Evolutionary conservation across 2,797 vertebrate genomes (phyloP), one percentile per base, ranked within the genome.

Genomic region (Paedocypris micromegethes): DNA sequence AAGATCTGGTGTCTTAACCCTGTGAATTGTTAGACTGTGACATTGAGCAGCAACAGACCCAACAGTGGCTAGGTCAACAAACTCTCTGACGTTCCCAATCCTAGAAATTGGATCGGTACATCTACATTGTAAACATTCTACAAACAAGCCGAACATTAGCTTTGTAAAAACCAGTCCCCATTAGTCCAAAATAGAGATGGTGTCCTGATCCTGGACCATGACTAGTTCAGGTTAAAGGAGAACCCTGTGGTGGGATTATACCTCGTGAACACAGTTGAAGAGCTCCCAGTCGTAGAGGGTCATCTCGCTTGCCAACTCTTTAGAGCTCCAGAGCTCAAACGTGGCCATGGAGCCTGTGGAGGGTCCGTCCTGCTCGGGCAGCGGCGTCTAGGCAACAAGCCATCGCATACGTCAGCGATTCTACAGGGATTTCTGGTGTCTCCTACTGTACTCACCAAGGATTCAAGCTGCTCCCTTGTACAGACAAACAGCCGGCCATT

Each of bases 291-390:
- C 97, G 47, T 96, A 97, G 68, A 92, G 82, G 3, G 96, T 98
- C 92, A 98, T 92, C 79, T 98, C 94, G 80, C 93, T 92, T 2
- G 95, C 96, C 79, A 99, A 86, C 68, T 98, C 97, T 83, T 97
- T 98, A 3, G 96, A 98, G 85, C 97, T 97, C 95, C 98, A 97
- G 81, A 98, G 78, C 84, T 99, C 97, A 64, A 98, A 96, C 0
- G 87, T 94, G 78, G 88, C 84, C 76, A 95, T 78, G 6, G 94
- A 92, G 37, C 94, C 95, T 39, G 85, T 3, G 9, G 92, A 92
- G 1, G 93, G 94, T 47, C 95, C 95, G 73, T 97, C 96, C 82
- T 99, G 97, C 81, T 98, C 96, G 54, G 91, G 89, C 63, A 98
- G 74, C 2, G 97, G 93, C 40, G 88, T 90, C 97, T 99, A 54